Percentiles rank a stretch among this genome's conserved stretches.
Conservation (phyloP, 1,140 invertebrate species). For the Ostrea edulis region DNA sequence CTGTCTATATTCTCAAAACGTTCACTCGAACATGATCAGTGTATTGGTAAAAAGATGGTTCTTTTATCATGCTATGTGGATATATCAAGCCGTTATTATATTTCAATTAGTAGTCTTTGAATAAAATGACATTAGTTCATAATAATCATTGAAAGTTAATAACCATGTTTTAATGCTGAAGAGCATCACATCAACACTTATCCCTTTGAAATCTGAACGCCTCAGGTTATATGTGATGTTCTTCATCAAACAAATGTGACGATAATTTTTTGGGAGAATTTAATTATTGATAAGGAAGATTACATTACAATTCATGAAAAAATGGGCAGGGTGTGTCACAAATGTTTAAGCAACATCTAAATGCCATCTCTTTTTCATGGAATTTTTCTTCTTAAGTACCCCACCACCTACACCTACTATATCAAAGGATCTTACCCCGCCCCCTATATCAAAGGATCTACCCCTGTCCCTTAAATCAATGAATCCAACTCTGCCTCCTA, state of each 20-base stretch:
- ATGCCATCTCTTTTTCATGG: neutral
- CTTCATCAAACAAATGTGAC: conserved; percentile 32
- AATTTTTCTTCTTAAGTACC: neutral
- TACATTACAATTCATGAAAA: neutral
- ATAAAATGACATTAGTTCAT: neutral
- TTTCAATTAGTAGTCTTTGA: neutral
- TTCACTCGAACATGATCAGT: no score
- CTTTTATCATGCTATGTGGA: neutral
- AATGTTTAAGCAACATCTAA: conserved; percentile 35
- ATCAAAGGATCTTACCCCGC: neutral
- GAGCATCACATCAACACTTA: neutral
- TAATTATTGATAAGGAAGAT: neutral
- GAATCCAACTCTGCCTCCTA: no score
- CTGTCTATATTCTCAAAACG: no score
- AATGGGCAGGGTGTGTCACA: neutral
- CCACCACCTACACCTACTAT: no score
- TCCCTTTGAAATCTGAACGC: neutral
- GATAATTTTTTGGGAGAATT: neutral
- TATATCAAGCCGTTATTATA: neutral
- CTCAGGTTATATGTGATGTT: neutral
- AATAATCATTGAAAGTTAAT: conserved; percentile 8
- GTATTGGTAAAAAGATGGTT: no score
- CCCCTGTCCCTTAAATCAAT: no score
- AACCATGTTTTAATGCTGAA: neutral
- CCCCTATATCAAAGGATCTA: neutral